Percentiles rank a stretch among this genome's conserved stretches.
Conservation (phyloP, 2,113 vertebrate species). For the Miniopterus natalensis region DNA sequence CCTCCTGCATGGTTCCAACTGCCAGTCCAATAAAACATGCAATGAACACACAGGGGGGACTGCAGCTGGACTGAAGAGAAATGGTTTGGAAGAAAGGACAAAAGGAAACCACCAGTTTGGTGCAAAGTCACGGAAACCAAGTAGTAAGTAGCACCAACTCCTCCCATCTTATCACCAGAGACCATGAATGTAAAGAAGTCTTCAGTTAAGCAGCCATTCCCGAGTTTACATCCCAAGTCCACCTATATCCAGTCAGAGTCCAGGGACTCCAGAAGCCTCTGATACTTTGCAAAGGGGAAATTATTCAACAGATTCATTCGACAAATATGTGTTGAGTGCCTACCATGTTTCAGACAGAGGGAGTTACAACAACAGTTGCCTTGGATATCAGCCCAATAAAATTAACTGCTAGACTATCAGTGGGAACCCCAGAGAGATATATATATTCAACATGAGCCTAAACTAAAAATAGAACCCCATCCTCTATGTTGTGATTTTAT, state of each 20-base stretch:
- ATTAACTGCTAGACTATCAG: neutral
- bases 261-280: neutral
- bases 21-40: neutral
- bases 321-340: neutral
- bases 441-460: neutral
- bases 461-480: conserved; percentile 26
- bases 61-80: neutral
- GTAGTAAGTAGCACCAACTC: neutral
- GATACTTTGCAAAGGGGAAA: neutral
- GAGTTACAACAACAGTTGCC: neutral
- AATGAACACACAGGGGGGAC: neutral
- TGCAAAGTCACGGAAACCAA: neutral
- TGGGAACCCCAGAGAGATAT: neutral
- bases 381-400: neutral
- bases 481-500: neutral
- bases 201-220: neutral
- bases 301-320: neutral
- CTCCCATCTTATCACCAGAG: neutral
- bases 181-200: neutral
- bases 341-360: neutral
- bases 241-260: neutral
- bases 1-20: conserved; percentile 5
- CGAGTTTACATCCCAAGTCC: neutral
- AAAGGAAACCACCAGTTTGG: neutral
- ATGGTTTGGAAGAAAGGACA: neutral